Base-by-base conservation (phyloP, 1,140 invertebrate genomes). In the Drosophila grimshawi region DNA sequence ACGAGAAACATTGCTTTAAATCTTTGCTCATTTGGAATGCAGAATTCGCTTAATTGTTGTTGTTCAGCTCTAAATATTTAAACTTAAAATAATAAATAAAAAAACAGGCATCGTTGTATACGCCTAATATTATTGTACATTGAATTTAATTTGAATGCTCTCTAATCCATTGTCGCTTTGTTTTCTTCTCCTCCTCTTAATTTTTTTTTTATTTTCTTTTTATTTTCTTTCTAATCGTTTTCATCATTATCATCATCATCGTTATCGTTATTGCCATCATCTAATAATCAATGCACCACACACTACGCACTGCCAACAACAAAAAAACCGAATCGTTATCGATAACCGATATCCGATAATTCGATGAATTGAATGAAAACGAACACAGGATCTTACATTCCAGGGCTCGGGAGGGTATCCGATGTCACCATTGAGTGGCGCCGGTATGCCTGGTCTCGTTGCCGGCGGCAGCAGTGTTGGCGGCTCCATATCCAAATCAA, bases 401-500 rank as follows among this genome's bases (percentile, higher is more conserved):
- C 91, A 91, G 90, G 80, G 88, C 77, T 85, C 90, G 56, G 81
- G 39, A 43, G 39, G 81, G 37, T 92, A 92, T 77, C 90, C 91
- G 48, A 86, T 92, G 91, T 92, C 88, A 45, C 90, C 86, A 37
- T 66, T 91, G 72, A 71, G 81, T 39, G 85, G 80, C 29, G 53
- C 70, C 32, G 74, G 81, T 52, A 86, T 92, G 51, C 63, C 76
- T 41, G 81, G 79, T 56, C 45, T 88, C 11, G 86, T 93, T 51
- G 92, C 93, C 10, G 39, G 39, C 10, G 39, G 39, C 39, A 43
- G 39, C 10, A 43, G 39, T 4, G 39, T 43, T 43, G 39, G 39
- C 39, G 39, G 39, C 39, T 43, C 39, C 6, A n/a, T 3, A 8
- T 0, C 94, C 78, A 97, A 97, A 92, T 94, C 94, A 48, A 97